phyloP scores from a whole-genome alignment of 2,888 invertebrate species.

The Orthosia cruda region DNA sequence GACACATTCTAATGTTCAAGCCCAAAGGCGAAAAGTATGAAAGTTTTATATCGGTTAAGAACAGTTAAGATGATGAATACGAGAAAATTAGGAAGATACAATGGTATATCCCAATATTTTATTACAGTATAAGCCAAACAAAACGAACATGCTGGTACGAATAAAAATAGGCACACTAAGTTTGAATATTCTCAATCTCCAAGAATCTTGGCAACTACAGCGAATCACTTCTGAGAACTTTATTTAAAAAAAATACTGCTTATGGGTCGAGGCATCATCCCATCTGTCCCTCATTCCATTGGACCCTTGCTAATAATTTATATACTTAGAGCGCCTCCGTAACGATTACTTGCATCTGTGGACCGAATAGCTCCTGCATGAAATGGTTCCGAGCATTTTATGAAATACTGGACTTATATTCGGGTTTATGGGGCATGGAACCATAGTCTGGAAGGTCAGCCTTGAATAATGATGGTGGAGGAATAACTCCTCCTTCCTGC shows the following conservation, averaged over 20 bases:
- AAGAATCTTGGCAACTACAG: neutral
- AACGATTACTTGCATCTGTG: conserved; percentile 63
- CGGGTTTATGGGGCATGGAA: conserved; percentile 2
- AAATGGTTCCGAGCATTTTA: conserved; percentile 35
- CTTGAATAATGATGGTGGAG: neutral
- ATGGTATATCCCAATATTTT: too few relatives aligned
- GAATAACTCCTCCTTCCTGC: too few relatives aligned
- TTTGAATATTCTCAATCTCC: too few relatives aligned
- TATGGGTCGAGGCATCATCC: conserved; percentile 2
- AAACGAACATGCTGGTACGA: too few relatives aligned
- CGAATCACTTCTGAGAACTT: conserved; percentile 12
- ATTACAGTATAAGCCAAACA: too few relatives aligned
- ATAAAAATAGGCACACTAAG: too few relatives aligned
- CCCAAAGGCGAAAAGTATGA: too few relatives aligned
- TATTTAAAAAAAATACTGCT: conserved; percentile 24
- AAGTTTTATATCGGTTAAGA: too few relatives aligned
- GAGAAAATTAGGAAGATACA: too few relatives aligned
- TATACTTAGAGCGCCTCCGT: conserved; percentile 37
- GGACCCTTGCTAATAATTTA: conserved; percentile 58
- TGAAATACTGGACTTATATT: conserved; percentile 31
- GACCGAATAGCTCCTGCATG: conserved; percentile 14
- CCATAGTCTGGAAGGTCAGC: neutral
- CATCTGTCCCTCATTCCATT: conserved; percentile 31
- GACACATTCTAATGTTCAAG: too few relatives aligned
- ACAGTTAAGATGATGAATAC: too few relatives aligned